A percentile compares a stretch with the other conserved stretches of the same genome.
phyloP scores from a whole-genome alignment of 2,113 vertebrate species.

The Argyrosomus japonicus region DNA sequence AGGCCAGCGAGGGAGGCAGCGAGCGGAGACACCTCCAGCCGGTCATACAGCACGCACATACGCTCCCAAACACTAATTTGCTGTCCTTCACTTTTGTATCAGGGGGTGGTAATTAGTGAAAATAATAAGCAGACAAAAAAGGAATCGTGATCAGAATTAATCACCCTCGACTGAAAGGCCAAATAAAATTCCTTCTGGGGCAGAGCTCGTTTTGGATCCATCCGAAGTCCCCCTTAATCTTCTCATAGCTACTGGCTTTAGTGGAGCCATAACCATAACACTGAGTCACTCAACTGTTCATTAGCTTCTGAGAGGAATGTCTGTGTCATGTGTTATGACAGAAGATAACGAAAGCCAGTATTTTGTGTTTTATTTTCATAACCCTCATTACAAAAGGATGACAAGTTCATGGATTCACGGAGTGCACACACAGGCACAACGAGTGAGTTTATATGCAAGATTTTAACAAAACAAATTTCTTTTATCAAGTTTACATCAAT shows the following conservation, averaged over 20 bases:
- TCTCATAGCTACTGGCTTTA: constrained; percentile 73
- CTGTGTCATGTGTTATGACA: constrained; percentile 75
- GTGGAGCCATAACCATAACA: constrained; percentile 72
- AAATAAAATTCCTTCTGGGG: constrained; percentile 53
- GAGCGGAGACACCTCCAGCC: constrained; percentile 21
- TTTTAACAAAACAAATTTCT: constrained; percentile 48
- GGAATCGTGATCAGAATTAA: constrained; percentile 41
- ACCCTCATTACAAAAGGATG: constrained; percentile 54
- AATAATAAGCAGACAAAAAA: constrained; percentile 42
- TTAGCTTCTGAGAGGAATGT: constrained; percentile 66
- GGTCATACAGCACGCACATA: neutral
- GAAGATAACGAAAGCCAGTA: constrained; percentile 56
- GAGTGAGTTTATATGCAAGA: constrained; percentile 15
- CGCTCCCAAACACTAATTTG: constrained; percentile 12
- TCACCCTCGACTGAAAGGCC: constrained; percentile 33
- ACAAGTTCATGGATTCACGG: constrained; percentile 45
- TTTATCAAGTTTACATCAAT: constrained; percentile 47
- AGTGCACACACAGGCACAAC: neutral
- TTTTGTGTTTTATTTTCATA: constrained; percentile 68
- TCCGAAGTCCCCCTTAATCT: constrained; percentile 66
- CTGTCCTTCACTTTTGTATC: constrained; percentile 39
- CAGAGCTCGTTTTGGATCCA: constrained; percentile 54
- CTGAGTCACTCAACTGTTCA: constrained; percentile 67
- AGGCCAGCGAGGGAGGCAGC: constrained; percentile 28
- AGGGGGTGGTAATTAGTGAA: constrained; percentile 25